A percentile compares a stretch with the other conserved stretches of the same genome.
These are phyloP conservation scores for Enteromius trimaculatus DNA, from an alignment of 2,797 vertebrate genomes.

Conservation along the genomic window DNA sequence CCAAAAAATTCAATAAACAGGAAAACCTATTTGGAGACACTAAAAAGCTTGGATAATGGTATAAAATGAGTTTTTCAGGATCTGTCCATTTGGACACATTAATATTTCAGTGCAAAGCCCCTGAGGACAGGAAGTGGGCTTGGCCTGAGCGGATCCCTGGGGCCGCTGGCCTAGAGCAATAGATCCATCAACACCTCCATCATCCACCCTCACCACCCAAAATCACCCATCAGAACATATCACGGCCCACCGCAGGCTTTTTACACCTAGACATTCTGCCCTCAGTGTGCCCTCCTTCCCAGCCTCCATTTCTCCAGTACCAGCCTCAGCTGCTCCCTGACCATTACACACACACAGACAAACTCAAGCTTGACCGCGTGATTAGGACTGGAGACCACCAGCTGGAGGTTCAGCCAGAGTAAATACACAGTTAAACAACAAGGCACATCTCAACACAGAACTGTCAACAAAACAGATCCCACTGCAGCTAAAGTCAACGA, in stretches of 20 bases:
- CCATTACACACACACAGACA: slow-evolving; percentile 62
- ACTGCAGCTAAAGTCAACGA: slow-evolving; percentile 56
- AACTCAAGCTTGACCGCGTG: slow-evolving; percentile 65
- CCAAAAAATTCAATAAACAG: too few species aligned
- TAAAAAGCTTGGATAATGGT: background rate
- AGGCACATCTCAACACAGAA: slow-evolving; percentile 63
- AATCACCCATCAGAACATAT: slow-evolving; percentile 59
- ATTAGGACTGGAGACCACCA: slow-evolving; percentile 73
- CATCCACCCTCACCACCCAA: slow-evolving; percentile 54
- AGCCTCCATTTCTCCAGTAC: slow-evolving; percentile 9
- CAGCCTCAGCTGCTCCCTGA: slow-evolving; percentile 68
- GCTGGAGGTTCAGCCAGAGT: slow-evolving; percentile 74
- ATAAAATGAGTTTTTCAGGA: slow-evolving; percentile 13
- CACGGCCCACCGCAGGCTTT: slow-evolving; percentile 64
- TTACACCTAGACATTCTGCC: slow-evolving; percentile 72
- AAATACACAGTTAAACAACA: slow-evolving; percentile 74
- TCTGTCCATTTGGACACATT: slow-evolving; percentile 52
- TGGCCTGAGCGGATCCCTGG: slow-evolving; percentile 60
- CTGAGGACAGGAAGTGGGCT: slow-evolving; percentile 57
- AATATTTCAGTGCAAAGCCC: slow-evolving; percentile 40
- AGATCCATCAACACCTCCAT: slow-evolving; percentile 77
- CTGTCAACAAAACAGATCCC: slow-evolving; percentile 69
- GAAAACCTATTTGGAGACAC: background rate
- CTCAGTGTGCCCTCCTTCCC: slow-evolving; percentile 51
- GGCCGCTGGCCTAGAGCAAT: slow-evolving; percentile 60